Base-by-base conservation (phyloP, 2,113 vertebrate genomes). In the Phocoena phocoena region DNA sequence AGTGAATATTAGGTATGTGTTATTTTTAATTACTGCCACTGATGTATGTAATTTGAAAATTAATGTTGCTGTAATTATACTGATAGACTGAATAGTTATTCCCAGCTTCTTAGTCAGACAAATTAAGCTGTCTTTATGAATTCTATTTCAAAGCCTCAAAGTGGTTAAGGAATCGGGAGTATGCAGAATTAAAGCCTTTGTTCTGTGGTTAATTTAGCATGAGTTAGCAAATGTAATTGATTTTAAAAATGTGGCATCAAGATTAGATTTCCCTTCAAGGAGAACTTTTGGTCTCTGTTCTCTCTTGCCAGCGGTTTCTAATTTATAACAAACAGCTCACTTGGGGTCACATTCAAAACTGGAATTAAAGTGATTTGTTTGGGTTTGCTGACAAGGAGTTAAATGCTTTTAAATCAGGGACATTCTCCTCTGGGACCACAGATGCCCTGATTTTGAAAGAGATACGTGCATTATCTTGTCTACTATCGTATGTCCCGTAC, bases 1-100 rank as follows among this genome's bases (percentile, higher is more conserved):
- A 90, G 96, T 93, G 92, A 94, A 44, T 93, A 95, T 97, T 97
- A 97, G 95, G 73, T 97, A 41, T 96, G 92, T 97, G 82, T 94
- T 97, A 94, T 97, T 97, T 97, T 98, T 97, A 98, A 98, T 98
- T 98, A 97, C 97, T 95, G 95, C 96, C 97, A 93, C 95, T 95
- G 96, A 96, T 97, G 96, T 97, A 97, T 97, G 87, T 97, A 98
- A 98, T 97, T 97, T 97, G 95, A 97, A 98, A 97, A 97, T 98
- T 98, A 98, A 97, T 98, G 97, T 98, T 98, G 94, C 96, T 97
- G 84, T 98, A 97, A 98, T 98, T 98, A 98, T 98, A 97, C 93
- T 97, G 97, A 97, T 97, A 97, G 88, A 90, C 96, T 95, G 88
- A 97, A 96, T 93, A 97, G 96, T 97, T 97, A 97, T 97, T 97